Conservation (phyloP, 2,797 vertebrate species). For the Manis crassicaudata region DNA sequence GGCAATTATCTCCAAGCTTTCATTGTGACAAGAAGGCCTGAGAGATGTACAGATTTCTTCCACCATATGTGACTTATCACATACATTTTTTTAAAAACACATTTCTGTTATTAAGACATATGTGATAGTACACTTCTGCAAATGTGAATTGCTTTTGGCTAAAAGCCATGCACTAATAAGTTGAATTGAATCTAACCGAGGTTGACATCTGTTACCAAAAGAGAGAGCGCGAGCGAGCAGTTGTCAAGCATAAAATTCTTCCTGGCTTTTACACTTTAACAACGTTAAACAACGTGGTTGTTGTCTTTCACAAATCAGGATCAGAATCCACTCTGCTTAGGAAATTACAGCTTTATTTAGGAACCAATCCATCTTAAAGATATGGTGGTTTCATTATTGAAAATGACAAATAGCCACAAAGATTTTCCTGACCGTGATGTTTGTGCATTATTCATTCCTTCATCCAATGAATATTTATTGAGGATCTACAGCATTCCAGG, state of each 20-base stretch:
- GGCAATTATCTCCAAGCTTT: conserved; percentile 77
- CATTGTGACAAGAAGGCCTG: conserved; percentile 81
- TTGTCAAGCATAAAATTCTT: conserved; percentile 77
- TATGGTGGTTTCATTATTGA: conserved; percentile 50
- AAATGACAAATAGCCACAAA: conserved; percentile 52
- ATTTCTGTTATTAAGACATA: conserved; percentile 88
- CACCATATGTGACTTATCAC: conserved; percentile 86
- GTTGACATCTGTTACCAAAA: conserved; percentile 85
- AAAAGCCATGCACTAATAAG: conserved; percentile 87
- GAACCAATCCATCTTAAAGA: conserved; percentile 14
- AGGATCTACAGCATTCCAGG: background rate
- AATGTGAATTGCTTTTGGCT: conserved; percentile 88
- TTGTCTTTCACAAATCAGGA: conserved; percentile 66
- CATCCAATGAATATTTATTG: conserved; percentile 44
- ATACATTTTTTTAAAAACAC: conserved; percentile 84
- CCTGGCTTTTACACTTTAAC: conserved; percentile 70
- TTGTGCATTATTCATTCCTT: conserved; percentile 52
- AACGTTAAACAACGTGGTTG: conserved; percentile 59
- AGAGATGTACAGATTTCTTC: conserved; percentile 84
- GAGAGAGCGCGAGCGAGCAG: conserved; percentile 63
- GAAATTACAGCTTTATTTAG: conserved; percentile 58
- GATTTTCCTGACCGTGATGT: conserved; percentile 40
- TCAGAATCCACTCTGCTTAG: conserved; percentile 60
- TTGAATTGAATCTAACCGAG: conserved; percentile 85
- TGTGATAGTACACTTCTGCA: conserved; percentile 85